Evolutionary conservation across 2,888 invertebrate species (phyloP).

Genomic region (Tiliacea aurago): DNA sequence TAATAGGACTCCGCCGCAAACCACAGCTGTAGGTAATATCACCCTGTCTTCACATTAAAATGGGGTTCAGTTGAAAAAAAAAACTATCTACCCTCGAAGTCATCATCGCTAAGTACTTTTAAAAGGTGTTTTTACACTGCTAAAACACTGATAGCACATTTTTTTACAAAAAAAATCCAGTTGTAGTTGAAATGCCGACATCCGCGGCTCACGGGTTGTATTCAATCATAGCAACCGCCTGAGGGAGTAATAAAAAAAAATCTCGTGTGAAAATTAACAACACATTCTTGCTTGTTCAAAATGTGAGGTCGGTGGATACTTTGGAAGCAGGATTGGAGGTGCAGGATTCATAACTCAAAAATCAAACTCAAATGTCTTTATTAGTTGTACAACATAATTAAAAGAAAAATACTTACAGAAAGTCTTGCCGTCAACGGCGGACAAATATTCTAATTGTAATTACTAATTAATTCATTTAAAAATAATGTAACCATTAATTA

Average conservation of each 20-base stretch:
- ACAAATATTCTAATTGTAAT: neutral
- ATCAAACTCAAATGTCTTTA: neutral
- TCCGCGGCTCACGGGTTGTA: constrained; percentile 75
- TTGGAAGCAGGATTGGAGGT: neutral
- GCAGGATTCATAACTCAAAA: neutral
- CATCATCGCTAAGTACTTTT: constrained; percentile 65
- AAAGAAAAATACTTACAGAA: no score
- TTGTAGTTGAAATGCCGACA: constrained; percentile 65
- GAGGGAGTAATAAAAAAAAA: constrained; percentile 76
- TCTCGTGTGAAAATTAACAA: constrained; percentile 82
- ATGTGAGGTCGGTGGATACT: constrained; percentile 20
- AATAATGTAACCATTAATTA: no score
- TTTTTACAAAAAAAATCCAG: constrained; percentile 62
- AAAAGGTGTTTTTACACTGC: constrained; percentile 69
- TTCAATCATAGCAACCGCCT: constrained; percentile 80
- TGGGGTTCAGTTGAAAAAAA: constrained; percentile 52
- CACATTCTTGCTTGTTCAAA: constrained; percentile 65
- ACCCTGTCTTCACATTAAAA: constrained; percentile 49
- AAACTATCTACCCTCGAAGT: constrained; percentile 53
- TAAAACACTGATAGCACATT: constrained; percentile 70
- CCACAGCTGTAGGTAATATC: constrained; percentile 48
- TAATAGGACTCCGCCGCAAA: constrained; percentile 43
- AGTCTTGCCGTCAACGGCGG: no score
- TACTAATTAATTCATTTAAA: neutral
- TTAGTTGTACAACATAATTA: no score